Conservation (phyloP, 2,888 invertebrate species). For the Ochlodes sylvanus region DNA sequence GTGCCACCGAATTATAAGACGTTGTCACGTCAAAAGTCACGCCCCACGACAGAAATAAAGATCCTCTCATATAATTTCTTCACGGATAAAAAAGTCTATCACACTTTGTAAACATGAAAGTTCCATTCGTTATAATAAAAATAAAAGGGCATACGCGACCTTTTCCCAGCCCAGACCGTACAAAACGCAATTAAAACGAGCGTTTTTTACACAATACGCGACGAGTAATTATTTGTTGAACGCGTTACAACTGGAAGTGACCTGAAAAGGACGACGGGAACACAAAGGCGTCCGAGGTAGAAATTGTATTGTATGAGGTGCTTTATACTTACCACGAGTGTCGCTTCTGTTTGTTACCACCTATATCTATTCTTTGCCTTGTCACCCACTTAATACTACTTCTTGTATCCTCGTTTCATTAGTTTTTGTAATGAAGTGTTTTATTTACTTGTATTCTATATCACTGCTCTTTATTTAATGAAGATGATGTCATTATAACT, state of each 20-base stretch:
- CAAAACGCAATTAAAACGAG: conserved; percentile 47
- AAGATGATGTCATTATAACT: background rate
- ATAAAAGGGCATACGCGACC: conserved; percentile 8
- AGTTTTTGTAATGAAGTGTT: conserved; percentile 50
- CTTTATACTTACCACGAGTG: conserved; percentile 67
- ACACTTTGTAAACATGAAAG: background rate
- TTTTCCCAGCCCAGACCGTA: conserved; percentile 6
- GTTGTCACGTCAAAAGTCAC: too few relatives aligned
- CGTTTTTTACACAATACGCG: conserved; percentile 54
- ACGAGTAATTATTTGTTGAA: conserved; percentile 71
- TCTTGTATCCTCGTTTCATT: conserved; percentile 46
- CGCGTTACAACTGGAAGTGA: conserved; percentile 74
- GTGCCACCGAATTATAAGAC: too few relatives aligned
- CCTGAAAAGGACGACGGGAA: conserved; percentile 77
- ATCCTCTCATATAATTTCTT: background rate
- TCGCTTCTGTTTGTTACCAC: conserved; percentile 60
- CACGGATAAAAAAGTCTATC: background rate
- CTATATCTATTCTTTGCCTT: conserved; percentile 64
- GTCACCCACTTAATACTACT: conserved; percentile 61
- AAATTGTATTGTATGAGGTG: conserved; percentile 71
- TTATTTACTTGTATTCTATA: conserved; percentile 38
- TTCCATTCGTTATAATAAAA: background rate
- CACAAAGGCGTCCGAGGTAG: conserved; percentile 72
- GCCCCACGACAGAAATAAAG: too few relatives aligned
- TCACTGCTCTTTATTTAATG: conserved; percentile 22